A percentile compares a stretch with the other conserved stretches of the same genome.
Evolutionary conservation across 2,113 vertebrate genomes (phyloP).

Genomic region (Todiramphus saurophagus): DNA sequence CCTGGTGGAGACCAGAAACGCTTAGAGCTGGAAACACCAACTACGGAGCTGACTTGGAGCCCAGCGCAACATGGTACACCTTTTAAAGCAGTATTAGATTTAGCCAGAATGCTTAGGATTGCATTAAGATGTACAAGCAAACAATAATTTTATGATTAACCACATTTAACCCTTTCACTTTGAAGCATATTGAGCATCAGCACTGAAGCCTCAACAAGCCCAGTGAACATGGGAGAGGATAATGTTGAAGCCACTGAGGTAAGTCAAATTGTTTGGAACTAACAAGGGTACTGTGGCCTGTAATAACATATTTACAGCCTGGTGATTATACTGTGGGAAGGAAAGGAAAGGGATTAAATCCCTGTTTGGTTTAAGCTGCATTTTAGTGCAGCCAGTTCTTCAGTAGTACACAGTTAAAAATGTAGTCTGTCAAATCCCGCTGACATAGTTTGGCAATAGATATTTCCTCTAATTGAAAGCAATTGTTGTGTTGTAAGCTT

Average conservation of each 20-base stretch:
- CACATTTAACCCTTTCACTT: constrained; percentile 2
- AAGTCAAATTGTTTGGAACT: not conserved
- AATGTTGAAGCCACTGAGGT: not conserved
- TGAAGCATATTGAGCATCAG: not conserved
- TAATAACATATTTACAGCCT: not conserved
- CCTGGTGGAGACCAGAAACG: not conserved
- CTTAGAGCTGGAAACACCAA: not conserved
- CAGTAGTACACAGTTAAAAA: constrained; percentile 32
- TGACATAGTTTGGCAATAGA: constrained; percentile 46
- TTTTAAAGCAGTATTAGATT: not conserved
- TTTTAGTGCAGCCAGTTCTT: not conserved
- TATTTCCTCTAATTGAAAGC: constrained; percentile 54
- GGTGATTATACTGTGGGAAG: not conserved
- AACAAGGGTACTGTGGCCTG: not conserved
- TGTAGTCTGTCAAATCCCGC: not conserved
- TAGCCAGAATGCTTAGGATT: not conserved
- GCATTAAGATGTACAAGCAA: not conserved
- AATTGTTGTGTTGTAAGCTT: constrained; percentile 42
- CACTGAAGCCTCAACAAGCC: not conserved
- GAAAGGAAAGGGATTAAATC: constrained; percentile 7
- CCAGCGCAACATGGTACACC: not conserved
- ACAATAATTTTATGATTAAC: not conserved
- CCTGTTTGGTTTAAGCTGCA: not conserved
- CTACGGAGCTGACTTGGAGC: not conserved
- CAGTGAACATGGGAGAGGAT: not conserved